Base-by-base conservation (phyloP, 30 jellyfish, hydroid and myxozoan genomes). In the Cassiopea xamachana region DNA sequence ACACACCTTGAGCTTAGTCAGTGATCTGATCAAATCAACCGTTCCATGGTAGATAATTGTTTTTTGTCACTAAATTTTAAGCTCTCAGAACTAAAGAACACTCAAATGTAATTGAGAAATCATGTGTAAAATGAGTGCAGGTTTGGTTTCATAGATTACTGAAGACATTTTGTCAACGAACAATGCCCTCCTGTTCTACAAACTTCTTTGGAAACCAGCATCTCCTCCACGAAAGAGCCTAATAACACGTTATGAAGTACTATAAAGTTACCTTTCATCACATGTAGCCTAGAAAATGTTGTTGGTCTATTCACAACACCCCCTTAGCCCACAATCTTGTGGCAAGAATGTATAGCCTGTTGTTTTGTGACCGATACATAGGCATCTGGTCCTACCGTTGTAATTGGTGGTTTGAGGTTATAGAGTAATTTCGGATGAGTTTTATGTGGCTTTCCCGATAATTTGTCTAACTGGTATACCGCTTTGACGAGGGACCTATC, bases 71-170 rank as follows among this genome's bases (percentile, higher is more conserved):
- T 6, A 78, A 9, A 16, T 46, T 43, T n/a, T 78, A 78, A 78
- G 87, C 69, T 44, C 75, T 78, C 17, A 44, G 85, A 46, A 45
- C 71, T 59, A 44, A 78, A 7, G 75, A 75, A 50, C 71, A 78
- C 49, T 78, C 59, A 48, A 46, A 46, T 7, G 75, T 78, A 78
- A 78, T 78, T 78, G 87, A 78, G 87, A 78, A 48, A 78, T 48
- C 87, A 49, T 58, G 27, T 15, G 71, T 58, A 48, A 19, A 50
- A 27, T 71, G 80, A 71, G 27, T 71, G 80, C 80, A 6, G 55
- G 80, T 43, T 71, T 71, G 80, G 80, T 71, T 71, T 71, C 55
- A 18, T 3, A 71, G 80, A 71, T 71, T 71, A 27, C 51, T 12
- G 55, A 10, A 16, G 39, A 71, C 50, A 43, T 71, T 43, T 2